Base-by-base conservation (phyloP, 2,113 vertebrate species). In the Nanorana parkeri region DNA sequence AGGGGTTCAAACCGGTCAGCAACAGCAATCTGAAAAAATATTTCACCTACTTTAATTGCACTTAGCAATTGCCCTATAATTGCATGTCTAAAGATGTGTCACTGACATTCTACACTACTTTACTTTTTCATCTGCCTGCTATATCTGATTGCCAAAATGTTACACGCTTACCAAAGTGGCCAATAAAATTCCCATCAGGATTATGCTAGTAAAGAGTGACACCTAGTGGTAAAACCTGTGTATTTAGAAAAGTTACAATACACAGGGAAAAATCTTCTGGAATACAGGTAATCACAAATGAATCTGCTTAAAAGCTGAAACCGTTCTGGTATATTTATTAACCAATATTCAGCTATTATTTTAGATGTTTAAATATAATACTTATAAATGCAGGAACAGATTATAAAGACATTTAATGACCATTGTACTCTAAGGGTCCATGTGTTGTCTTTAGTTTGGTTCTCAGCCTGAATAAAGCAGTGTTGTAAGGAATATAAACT, bases 161-260 rank as follows among this genome's bases (percentile, higher is more conserved):
- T 56, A 3, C 36, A 77, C 56, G 72, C 86, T 89, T 87, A 63
- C 23, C 85, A 87, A 83, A 84, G 82, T 84, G 85, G 85, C 76
- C 41, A 8, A 68, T 29, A 72, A 67, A 65, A 32, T 78, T 78
- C 54, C 20, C 0, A 23, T 0, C 1, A 26, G 51, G 21, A 93
- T 92, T 86, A 56, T 82, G 55, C 78, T 89, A 88, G 92, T 92
- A 87, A 94, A 94, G 81, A 94, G 89, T 87, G 92, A 77, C 94
- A 93, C 92, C 93, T 93, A 93, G 91, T 92, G 94, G 90, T 55
- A 55, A 3, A 75, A 17, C n/a, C 17, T 68, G 74, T 2, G 58
- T 2, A 20, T 2, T 19, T 16, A 16, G 6, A 51, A 68, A 47
- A 47, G 8, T 3, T 47, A 10, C 11, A 47, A 47, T 13, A 41